These are phyloP conservation scores for Diadema setosum DNA, from an alignment of 35 echinoderm and acorn worm genomes.

Conservation along the genomic window DNA sequence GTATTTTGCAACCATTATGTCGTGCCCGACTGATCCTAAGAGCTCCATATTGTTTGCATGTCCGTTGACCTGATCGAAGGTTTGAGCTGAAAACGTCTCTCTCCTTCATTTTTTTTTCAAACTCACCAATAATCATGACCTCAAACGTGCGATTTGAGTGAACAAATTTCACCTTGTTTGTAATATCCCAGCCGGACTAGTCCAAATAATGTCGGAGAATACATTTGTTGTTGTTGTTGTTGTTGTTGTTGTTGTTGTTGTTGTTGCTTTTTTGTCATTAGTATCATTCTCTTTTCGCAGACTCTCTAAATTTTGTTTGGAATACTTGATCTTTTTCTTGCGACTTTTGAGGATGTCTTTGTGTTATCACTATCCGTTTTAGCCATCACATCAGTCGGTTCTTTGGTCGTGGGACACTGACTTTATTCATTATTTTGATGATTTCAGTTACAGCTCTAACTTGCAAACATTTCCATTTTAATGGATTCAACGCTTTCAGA, in stretches of 20 bases:
- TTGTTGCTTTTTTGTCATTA: not conserved
- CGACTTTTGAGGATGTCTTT: not conserved
- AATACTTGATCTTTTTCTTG: not conserved
- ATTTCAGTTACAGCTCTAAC: not conserved
- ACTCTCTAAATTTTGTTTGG: not conserved
- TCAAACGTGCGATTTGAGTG: not conserved
- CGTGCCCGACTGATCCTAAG: not conserved
- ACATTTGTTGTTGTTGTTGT: not conserved
- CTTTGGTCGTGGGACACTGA: not conserved
- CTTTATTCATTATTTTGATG: not conserved
- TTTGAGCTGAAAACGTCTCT: not conserved
- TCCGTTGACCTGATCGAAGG: not conserved
- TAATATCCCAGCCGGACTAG: not conserved
- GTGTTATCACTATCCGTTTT: conserved; percentile 6
- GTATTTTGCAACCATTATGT: not conserved
- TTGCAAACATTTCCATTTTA: not conserved
- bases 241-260: not conserved
- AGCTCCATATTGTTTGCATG: not conserved
- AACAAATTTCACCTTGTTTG: not conserved
- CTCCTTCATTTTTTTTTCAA: not conserved
- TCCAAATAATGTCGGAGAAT: conserved; percentile 17
- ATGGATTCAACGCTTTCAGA: not conserved
- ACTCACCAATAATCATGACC: conserved; percentile 6
- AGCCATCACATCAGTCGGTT: not conserved
- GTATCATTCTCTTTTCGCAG: not conserved